Conservation (phyloP, 2,888 invertebrate genomes). For the Nephrocerus scutellatus region DNA sequence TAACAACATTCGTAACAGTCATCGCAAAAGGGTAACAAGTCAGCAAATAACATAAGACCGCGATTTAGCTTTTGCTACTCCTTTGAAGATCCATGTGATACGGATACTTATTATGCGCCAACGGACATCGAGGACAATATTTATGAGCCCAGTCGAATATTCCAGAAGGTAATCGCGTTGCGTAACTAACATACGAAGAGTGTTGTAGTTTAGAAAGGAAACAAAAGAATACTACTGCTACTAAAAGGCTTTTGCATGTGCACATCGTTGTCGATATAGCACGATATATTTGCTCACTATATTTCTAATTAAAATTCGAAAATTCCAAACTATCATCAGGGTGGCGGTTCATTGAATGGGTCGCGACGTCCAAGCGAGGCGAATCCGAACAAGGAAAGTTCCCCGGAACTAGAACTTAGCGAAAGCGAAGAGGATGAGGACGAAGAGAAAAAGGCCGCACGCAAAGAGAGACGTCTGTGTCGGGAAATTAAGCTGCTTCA, state of each 20-base stretch:
- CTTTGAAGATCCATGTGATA: conserved; percentile 38
- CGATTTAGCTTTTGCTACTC: conserved; percentile 45
- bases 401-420: conserved; percentile 56
- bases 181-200: no score
- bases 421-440: conserved; percentile 61
- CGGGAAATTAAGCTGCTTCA: conserved; percentile 44
- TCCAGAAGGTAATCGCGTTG: no score
- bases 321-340: no score
- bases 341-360: conserved; percentile 36
- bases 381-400: conserved; percentile 49
- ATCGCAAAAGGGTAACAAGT: conserved; percentile 32
- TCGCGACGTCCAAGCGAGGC: conserved; percentile 45
- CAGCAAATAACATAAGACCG: conserved; percentile 36
- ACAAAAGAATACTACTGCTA: no score
- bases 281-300: no score
- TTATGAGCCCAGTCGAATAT: no score
- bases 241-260: no score
- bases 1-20: no score
- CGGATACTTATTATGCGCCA: conserved; percentile 30
- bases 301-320: no score
- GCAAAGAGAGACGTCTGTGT: conserved; percentile 62
- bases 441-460: conserved; percentile 56
- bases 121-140: no score
- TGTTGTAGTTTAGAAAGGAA: no score
- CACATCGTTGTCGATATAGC: no score